These are phyloP conservation scores for Chironomus striatipennis DNA, from an alignment of 1,140 invertebrate species.

Conservation along the genomic window DNA sequence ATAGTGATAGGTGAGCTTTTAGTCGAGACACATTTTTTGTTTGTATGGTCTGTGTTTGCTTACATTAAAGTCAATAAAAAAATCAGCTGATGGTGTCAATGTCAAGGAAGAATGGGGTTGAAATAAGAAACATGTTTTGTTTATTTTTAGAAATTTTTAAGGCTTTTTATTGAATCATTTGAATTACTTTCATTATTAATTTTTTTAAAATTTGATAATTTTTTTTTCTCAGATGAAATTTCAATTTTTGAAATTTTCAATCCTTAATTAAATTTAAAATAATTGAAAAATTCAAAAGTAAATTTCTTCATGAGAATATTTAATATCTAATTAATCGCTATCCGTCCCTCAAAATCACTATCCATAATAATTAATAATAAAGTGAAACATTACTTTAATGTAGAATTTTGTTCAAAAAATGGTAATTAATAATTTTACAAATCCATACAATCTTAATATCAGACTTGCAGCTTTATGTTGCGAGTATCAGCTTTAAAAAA, in stretches of 20 bases:
- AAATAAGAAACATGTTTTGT: neutral
- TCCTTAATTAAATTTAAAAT: neutral
- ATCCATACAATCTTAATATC: neutral
- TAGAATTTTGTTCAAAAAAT: too few species aligned
- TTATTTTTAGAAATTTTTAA: too few species aligned
- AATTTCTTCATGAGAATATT: neutral
- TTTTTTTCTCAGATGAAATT: too few species aligned
- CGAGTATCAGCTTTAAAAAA: neutral
- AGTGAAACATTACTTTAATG: too few species aligned
- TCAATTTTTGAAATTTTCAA: too few species aligned
- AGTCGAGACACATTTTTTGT: neutral
- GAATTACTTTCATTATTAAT: too few species aligned
- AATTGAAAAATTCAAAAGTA: neutral
- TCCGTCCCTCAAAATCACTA: too few species aligned
- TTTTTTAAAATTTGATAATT: too few species aligned
- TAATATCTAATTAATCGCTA: too few species aligned
- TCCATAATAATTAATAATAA: too few species aligned
- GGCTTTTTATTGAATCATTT: too few species aligned
- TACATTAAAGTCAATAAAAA: neutral
- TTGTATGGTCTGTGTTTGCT: neutral
- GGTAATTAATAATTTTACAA: too few species aligned
- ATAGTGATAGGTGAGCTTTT: neutral
- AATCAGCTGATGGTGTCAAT: neutral
- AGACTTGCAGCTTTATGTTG: neutral
- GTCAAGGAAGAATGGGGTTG: neutral